These are phyloP conservation scores for Leptestheria dahalacensis DNA, from an alignment of 1,140 invertebrate species.

Conservation along the genomic window DNA sequence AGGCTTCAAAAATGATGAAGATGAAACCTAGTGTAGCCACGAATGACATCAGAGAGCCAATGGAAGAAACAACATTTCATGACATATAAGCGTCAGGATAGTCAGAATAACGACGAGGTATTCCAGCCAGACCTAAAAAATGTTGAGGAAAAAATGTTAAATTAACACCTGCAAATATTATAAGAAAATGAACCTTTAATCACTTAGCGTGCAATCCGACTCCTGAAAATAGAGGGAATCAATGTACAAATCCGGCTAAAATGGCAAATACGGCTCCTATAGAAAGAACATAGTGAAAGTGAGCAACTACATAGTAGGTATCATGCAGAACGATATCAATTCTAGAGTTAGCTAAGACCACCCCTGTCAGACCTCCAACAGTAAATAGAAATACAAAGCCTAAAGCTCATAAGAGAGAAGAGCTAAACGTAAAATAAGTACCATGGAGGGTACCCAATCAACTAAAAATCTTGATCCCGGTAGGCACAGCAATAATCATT, in stretches of 20 bases:
- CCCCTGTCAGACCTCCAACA: slow-evolving; percentile 42
- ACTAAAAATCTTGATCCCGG: slow-evolving; percentile 50
- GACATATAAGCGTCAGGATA: slow-evolving; percentile 44
- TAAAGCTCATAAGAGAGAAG: slow-evolving; percentile 41
- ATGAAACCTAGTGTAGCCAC: slow-evolving; percentile 37
- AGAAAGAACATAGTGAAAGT: slow-evolving; percentile 53
- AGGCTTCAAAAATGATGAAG: slow-evolving; percentile 35
- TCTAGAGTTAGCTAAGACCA: slow-evolving; percentile 50
- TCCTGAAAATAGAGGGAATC: slow-evolving; percentile 46
- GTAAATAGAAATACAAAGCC: slow-evolving; percentile 57
- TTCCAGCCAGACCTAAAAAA: slow-evolving; percentile 53
- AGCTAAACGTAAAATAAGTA: slow-evolving; percentile 34
- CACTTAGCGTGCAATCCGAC: slow-evolving; percentile 32
- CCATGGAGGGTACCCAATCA: slow-evolving; percentile 41
- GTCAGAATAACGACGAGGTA: slow-evolving; percentile 54
- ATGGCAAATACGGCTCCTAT: slow-evolving; percentile 53
- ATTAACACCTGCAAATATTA: slow-evolving; percentile 52
- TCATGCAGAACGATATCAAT: slow-evolving; percentile 54
- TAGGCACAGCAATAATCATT: slow-evolving; percentile 52
- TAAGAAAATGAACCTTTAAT: slow-evolving; percentile 31
- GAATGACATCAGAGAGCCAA: slow-evolving; percentile 42
- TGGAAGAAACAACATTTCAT: slow-evolving; percentile 47
- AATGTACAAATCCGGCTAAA: slow-evolving; percentile 47
- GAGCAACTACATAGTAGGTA: slow-evolving; percentile 57
- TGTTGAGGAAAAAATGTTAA: slow-evolving; percentile 61